These are phyloP conservation scores for Cynocephalus volans DNA, from an alignment of 2,113 vertebrate genomes.

Conservation along the genomic window DNA sequence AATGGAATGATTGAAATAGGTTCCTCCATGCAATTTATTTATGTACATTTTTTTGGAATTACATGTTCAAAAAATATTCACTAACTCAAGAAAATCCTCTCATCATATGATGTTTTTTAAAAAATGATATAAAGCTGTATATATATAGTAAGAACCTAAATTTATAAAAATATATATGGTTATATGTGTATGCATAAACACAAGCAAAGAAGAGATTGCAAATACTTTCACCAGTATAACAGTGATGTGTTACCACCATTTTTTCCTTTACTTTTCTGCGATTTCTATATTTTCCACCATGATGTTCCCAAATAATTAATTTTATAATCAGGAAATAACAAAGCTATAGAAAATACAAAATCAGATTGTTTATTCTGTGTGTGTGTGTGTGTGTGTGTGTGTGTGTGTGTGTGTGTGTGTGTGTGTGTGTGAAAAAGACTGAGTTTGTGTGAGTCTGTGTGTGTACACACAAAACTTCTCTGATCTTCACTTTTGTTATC, in stretches of 20 bases:
- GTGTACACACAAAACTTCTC: not conserved
- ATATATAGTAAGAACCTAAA: constrained; percentile 60
- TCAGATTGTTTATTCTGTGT: not conserved
- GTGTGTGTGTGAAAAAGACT: not conserved
- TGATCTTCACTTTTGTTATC: not conserved
- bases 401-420: not conserved
- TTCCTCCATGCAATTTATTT: not conserved
- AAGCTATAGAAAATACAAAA: constrained; percentile 9
- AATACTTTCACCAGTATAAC: not conserved
- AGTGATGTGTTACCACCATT: not conserved
- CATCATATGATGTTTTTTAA: not conserved
- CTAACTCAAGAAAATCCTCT: constrained; percentile 57
- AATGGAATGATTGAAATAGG: constrained; percentile 62
- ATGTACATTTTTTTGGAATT: constrained; percentile 50
- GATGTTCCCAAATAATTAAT: not conserved
- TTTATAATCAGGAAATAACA: constrained; percentile 7
- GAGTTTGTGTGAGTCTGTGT: not conserved
- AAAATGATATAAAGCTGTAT: not conserved
- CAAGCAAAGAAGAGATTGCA: not conserved
- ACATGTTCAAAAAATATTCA: constrained; percentile 63
- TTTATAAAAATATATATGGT: constrained; percentile 4
- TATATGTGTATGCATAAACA: not conserved
- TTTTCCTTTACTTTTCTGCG: not conserved
- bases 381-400: not conserved
- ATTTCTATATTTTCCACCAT: not conserved